Conservation (phyloP, 2,797 vertebrate genomes). For the Orientallactaga sibirica region DNA sequence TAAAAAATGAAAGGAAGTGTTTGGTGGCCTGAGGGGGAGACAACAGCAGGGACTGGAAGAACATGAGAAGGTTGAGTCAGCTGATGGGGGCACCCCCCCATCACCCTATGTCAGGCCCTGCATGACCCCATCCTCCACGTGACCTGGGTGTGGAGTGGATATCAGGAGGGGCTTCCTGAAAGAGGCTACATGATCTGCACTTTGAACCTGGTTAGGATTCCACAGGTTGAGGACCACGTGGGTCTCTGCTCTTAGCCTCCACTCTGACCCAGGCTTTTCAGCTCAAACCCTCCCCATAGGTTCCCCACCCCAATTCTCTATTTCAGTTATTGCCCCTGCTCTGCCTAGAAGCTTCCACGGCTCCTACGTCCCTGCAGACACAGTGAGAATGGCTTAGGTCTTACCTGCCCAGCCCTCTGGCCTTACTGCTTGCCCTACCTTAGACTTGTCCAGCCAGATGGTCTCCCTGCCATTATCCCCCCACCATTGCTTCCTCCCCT, state of each 20-base stretch:
- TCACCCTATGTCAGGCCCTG: background rate
- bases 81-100: background rate
- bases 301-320: background rate
- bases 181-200: background rate
- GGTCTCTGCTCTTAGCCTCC: background rate
- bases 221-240: background rate
- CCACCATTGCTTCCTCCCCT: background rate
- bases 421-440: background rate
- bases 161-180: background rate
- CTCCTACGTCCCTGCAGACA: constrained; percentile 10
- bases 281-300: background rate
- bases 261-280: background rate
- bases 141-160: background rate
- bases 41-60: background rate
- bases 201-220: background rate
- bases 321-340: background rate
- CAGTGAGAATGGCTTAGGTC: background rate
- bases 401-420: background rate
- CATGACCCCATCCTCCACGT: background rate
- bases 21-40: background rate
- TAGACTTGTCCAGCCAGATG: background rate
- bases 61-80: background rate
- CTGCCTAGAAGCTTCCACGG: background rate
- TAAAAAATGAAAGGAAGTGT: background rate
- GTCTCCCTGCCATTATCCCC: background rate